phyloP scores from a whole-genome alignment of 2,113 vertebrate species.

The Melanotaenia duboulayi region DNA sequence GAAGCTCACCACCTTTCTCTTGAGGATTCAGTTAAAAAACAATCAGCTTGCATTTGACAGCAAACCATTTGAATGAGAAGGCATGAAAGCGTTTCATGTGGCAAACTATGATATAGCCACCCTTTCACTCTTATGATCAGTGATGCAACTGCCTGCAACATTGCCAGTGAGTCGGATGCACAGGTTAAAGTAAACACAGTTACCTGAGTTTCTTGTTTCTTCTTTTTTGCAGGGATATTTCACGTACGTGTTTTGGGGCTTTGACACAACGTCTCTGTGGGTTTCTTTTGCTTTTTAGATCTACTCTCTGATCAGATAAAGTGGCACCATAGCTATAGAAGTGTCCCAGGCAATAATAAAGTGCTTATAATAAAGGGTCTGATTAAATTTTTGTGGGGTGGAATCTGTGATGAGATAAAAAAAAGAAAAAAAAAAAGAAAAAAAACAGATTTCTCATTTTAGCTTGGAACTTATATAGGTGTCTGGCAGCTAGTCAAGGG shows the following conservation, averaged over 20 bases:
- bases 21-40: neutral
- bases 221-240: neutral
- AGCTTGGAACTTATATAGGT: conserved; percentile 66
- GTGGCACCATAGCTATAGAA: neutral
- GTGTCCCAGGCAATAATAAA: neutral
- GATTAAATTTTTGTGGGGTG: neutral
- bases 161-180: neutral
- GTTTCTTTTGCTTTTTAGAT: neutral
- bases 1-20: neutral
- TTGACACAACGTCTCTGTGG: neutral
- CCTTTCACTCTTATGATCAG: conserved; percentile 9
- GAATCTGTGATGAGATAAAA: neutral
- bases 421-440: conserved; percentile 14
- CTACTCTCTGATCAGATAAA: conserved; percentile 1
- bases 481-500: conserved; percentile 76
- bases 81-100: neutral
- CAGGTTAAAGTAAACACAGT: conserved; percentile 12
- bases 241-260: neutral
- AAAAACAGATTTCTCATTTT: conserved; percentile 29
- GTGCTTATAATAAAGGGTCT: conserved; percentile 19
- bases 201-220: neutral
- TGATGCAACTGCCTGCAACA: conserved; percentile 59
- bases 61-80: neutral
- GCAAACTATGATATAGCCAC: conserved; percentile 32
- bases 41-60: conserved; percentile 1